These are phyloP conservation scores for Aproaerema taeniolella DNA, from an alignment of 2,888 invertebrate genomes.

Conservation along the genomic window DNA sequence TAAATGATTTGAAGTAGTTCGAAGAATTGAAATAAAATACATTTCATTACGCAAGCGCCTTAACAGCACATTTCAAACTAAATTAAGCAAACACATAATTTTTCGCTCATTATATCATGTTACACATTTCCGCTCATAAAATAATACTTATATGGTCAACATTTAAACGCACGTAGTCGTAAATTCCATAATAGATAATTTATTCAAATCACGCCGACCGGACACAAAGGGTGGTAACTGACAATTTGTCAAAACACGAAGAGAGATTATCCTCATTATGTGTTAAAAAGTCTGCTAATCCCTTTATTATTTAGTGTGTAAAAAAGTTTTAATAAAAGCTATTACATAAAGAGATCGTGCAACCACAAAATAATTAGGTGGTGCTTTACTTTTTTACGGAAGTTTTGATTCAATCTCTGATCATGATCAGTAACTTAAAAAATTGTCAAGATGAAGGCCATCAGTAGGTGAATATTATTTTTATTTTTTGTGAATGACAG, in stretches of 20 bases:
- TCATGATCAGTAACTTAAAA: no score
- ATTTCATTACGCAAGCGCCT: no score
- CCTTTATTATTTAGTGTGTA: constrained; percentile 37
- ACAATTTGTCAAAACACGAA: constrained; percentile 51
- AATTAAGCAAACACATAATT: no score
- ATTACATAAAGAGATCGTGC: neutral
- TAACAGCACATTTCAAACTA: no score
- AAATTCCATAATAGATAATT: constrained; percentile 33
- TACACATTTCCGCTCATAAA: neutral
- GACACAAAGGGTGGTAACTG: constrained; percentile 35
- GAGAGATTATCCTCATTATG: constrained; percentile 58
- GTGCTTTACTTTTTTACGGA: no score
- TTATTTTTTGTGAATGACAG: neutral
- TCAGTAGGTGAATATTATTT: no score
- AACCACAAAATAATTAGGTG: neutral
- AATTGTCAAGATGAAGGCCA: no score
- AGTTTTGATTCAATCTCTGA: no score
- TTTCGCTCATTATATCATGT: neutral
- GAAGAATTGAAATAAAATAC: no score
- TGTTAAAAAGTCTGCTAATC: constrained; percentile 53
- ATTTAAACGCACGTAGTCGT: constrained; percentile 13
- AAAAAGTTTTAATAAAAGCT: constrained; percentile 3
- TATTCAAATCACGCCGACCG: constrained; percentile 29
- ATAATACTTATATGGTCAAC: constrained; percentile 15
- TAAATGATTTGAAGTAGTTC: no score